Evolutionary conservation across 2,888 invertebrate species (phyloP).

Genomic region (Spilosoma lubricipeda): DNA sequence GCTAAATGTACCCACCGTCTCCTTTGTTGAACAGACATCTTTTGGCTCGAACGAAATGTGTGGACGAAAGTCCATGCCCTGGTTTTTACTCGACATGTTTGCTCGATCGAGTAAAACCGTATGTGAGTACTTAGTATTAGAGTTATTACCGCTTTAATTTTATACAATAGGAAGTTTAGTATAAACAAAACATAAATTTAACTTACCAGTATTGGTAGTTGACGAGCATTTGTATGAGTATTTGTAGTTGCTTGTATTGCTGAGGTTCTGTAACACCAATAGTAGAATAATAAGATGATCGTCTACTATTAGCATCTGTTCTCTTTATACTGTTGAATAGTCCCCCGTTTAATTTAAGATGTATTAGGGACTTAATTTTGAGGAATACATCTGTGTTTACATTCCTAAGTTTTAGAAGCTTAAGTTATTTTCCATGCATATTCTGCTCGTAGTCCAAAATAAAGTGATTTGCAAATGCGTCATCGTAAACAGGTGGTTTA

Average conservation of each 20-base stretch:
- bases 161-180: not conserved
- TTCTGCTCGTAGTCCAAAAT: not conserved
- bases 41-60: no score
- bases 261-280: conserved; percentile 68
- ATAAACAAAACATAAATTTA: conserved; percentile 6
- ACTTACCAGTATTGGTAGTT: conserved; percentile 90
- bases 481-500: no score
- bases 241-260: conserved; percentile 77
- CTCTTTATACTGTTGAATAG: not conserved
- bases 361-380: no score
- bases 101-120: no score
- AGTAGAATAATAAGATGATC: not conserved
- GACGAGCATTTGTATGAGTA: conserved; percentile 80
- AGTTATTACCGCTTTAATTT: no score
- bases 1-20: no score
- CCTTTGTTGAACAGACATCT: no score
- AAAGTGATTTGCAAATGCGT: no score
- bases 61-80: no score
- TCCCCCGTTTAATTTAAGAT: not conserved
- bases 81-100: no score
- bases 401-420: not conserved
- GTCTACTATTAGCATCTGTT: not conserved
- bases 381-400: no score
- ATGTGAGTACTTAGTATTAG: no score
- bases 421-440: not conserved